phyloP scores from a whole-genome alignment of 2,113 vertebrate genomes.

The Ptilorrhoa leucosticta region DNA sequence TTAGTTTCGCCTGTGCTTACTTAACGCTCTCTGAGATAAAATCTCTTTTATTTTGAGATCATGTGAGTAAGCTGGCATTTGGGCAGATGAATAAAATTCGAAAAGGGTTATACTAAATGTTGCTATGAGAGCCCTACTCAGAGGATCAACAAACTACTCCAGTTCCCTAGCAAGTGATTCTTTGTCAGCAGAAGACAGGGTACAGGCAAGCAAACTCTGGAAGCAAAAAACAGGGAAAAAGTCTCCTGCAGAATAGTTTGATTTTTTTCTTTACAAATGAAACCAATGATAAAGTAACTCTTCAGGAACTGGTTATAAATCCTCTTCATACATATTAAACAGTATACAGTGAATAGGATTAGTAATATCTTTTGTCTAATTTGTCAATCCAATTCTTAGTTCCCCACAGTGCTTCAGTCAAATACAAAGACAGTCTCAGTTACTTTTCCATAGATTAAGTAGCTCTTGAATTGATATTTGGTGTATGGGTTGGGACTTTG shows the following conservation, averaged over 20 bases:
- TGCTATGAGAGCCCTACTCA: not conserved
- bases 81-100: constrained; percentile 13
- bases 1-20: not conserved
- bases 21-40: constrained; percentile 17
- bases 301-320: constrained; percentile 61
- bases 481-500: constrained; percentile 60
- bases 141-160: not conserved
- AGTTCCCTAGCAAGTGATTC: not conserved
- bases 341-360: constrained; percentile 60
- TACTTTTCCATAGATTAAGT: constrained; percentile 63
- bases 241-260: constrained; percentile 1
- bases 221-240: not conserved
- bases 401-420: constrained; percentile 52
- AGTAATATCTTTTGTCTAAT: constrained; percentile 62
- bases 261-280: constrained; percentile 48
- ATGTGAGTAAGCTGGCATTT: constrained; percentile 29
- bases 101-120: constrained; percentile 13
- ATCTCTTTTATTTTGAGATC: constrained; percentile 43
- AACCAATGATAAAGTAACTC: constrained; percentile 59
- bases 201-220: not conserved
- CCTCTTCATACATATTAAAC: constrained; percentile 61
- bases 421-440: constrained; percentile 57
- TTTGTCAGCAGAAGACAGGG: not conserved
- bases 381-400: constrained; percentile 60
- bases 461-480: constrained; percentile 60